Conservation (phyloP, 1,140 invertebrate species). For the Lanistes nyassanus region DNA sequence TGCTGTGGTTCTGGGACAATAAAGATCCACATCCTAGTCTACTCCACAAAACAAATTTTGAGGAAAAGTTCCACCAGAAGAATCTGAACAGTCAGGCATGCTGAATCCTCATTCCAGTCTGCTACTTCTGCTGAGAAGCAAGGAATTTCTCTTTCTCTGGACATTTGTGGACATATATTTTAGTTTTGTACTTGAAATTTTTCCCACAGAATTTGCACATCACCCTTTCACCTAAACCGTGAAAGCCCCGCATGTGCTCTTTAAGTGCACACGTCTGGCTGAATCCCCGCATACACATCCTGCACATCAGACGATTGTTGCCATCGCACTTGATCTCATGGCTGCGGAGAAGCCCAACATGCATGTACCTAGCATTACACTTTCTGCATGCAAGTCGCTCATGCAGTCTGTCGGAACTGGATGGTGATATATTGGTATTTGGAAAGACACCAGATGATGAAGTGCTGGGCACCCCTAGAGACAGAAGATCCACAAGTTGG, state of each 20-base stretch:
- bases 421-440: too few species aligned
- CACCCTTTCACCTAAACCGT: constrained; percentile 36
- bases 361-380: too few species aligned
- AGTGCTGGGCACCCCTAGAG: not conserved
- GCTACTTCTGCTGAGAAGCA: not conserved
- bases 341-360: not conserved
- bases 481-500: too few species aligned
- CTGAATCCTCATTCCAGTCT: not conserved
- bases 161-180: constrained; percentile 33
- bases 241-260: constrained; percentile 35
- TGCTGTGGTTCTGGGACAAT: too few species aligned
- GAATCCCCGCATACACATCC: constrained; percentile 25
- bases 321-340: constrained; percentile 18
- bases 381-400: too few species aligned
- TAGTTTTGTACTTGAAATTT: constrained; percentile 33
- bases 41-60: too few species aligned
- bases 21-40: too few species aligned
- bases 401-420: too few species aligned
- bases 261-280: constrained; percentile 37
- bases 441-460: not conserved
- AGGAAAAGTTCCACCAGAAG: too few species aligned
- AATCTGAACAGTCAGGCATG: not conserved
- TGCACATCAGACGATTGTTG: constrained; percentile 19
- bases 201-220: constrained; percentile 31
- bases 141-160: constrained; percentile 13